Evolutionary conservation across 2,113 vertebrate genomes (phyloP).

Genomic region (Morone chrysops): DNA sequence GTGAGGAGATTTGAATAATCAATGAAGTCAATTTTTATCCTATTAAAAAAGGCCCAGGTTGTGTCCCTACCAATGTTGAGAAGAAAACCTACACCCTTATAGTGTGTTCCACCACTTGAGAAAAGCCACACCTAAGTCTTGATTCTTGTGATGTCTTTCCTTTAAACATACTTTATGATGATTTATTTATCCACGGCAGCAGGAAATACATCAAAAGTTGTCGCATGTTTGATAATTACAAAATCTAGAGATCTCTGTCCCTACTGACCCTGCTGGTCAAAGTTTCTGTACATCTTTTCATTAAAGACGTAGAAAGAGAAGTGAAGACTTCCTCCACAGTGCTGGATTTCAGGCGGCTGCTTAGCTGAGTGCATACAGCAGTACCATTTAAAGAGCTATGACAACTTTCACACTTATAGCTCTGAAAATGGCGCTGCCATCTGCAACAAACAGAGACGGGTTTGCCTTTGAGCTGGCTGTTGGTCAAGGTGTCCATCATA

Average conservation of each 20-base stretch:
- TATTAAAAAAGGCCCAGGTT: too few relatives aligned
- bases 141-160: background rate
- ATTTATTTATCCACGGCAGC: background rate
- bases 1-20: too few relatives aligned
- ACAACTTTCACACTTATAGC: conserved; percentile 89
- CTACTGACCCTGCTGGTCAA: background rate
- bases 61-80: too few relatives aligned
- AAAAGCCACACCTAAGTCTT: background rate
- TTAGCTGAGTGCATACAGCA: conserved; percentile 88
- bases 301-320: background rate
- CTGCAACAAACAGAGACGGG: conserved; percentile 80
- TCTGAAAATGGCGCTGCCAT: conserved; percentile 94
- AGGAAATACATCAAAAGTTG: background rate
- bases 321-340: background rate
- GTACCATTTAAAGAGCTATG: conserved; percentile 98
- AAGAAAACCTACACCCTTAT: too few relatives aligned
- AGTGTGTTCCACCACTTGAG: background rate
- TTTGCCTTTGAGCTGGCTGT: background rate
- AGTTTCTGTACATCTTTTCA: background rate
- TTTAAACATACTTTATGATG: background rate
- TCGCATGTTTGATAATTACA: background rate
- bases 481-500: background rate
- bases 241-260: background rate
- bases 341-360: conserved; percentile 63
- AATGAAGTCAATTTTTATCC: too few relatives aligned